Percentiles rank a stretch among this genome's conserved stretches.
phyloP scores from a whole-genome alignment of 2,888 invertebrate genomes.

The Meteorus colon region DNA sequence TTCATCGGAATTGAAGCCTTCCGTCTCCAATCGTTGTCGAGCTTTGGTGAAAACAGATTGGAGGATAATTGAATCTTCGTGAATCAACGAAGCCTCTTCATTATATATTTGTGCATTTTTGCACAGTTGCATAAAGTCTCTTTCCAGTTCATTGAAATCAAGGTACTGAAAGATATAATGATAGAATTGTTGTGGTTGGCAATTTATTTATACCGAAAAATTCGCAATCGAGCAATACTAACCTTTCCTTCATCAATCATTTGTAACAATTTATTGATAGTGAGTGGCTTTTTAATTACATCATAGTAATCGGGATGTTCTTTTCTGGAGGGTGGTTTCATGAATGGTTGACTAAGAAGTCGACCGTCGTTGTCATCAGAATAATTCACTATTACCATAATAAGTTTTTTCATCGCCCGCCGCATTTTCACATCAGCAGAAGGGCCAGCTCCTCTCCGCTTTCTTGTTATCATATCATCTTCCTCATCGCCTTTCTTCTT shows the following conservation, averaged over 20 bases:
- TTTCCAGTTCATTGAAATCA: constrained; percentile 87
- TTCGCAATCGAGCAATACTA: constrained; percentile 54
- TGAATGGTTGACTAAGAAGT: constrained; percentile 93
- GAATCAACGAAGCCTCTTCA: constrained; percentile 95
- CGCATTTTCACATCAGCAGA: constrained; percentile 80
- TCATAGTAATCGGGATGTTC: constrained; percentile 98
- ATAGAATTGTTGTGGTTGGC: neutral
- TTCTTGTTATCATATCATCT: constrained; percentile 77
- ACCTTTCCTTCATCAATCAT: constrained; percentile 92
- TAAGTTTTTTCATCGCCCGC: constrained; percentile 88
- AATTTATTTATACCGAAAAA: constrained; percentile 10
- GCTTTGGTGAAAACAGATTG: constrained; percentile 87
- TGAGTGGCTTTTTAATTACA: constrained; percentile 95
- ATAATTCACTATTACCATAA: constrained; percentile 91
- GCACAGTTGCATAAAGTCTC: constrained; percentile 95
- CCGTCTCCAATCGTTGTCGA: constrained; percentile 76
- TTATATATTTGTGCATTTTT: constrained; percentile 98
- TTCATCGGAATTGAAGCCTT: constrained; percentile 73
- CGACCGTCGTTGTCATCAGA: constrained; percentile 88
- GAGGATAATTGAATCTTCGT: constrained; percentile 95
- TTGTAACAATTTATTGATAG: constrained; percentile 94
- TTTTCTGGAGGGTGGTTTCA: constrained; percentile 94
- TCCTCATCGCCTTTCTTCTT: constrained; percentile 76
- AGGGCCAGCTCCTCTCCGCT: constrained; percentile 70
- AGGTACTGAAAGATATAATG: constrained; percentile 77